A percentile compares a stretch with the other conserved stretches of the same genome.
Evolutionary conservation across 2,888 invertebrate genomes (phyloP).

Genomic region (Lasiommata megera): DNA sequence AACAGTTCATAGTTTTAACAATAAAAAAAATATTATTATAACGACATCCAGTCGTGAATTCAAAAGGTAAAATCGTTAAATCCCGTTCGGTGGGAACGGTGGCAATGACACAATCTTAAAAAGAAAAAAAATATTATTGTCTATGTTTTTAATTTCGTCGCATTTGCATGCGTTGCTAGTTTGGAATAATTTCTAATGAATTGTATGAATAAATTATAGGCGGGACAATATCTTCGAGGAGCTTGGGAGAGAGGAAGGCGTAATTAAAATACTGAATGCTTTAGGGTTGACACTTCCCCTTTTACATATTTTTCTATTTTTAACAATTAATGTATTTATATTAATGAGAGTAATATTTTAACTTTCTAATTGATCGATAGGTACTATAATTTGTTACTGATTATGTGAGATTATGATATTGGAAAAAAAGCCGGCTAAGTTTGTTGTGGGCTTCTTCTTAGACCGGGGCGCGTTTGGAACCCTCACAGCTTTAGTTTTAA

Average conservation of each 20-base stretch:
- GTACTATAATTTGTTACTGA: no score
- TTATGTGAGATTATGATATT: no score
- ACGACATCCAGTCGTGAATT: slow-evolving; percentile 36
- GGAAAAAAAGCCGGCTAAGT: no score
- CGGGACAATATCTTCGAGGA: slow-evolving; percentile 68
- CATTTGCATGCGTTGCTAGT: slow-evolving; percentile 65
- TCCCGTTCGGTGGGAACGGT: slow-evolving; percentile 65
- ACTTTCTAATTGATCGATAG: no score
- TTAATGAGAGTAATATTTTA: no score
- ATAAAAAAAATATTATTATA: slow-evolving; percentile 21
- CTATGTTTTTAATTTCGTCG: slow-evolving; percentile 62
- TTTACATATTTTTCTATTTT: not conserved
- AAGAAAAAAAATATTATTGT: slow-evolving; percentile 56
- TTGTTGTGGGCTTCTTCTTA: no score
- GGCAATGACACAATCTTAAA: slow-evolving; percentile 59
- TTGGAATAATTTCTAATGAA: slow-evolving; percentile 62
- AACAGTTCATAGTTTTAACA: slow-evolving; percentile 14
- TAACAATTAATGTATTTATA: no score
- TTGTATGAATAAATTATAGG: slow-evolving; percentile 71
- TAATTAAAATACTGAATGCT: slow-evolving; percentile 59
- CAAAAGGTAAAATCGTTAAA: slow-evolving; percentile 42
- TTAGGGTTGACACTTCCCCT: slow-evolving; percentile 34
- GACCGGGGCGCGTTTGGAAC: no score
- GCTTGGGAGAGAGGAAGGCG: slow-evolving; percentile 62
- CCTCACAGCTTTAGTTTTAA: no score